These are phyloP conservation scores for Aptenodytes patagonicus DNA, from an alignment of 2,113 vertebrate species.

Conservation along the genomic window DNA sequence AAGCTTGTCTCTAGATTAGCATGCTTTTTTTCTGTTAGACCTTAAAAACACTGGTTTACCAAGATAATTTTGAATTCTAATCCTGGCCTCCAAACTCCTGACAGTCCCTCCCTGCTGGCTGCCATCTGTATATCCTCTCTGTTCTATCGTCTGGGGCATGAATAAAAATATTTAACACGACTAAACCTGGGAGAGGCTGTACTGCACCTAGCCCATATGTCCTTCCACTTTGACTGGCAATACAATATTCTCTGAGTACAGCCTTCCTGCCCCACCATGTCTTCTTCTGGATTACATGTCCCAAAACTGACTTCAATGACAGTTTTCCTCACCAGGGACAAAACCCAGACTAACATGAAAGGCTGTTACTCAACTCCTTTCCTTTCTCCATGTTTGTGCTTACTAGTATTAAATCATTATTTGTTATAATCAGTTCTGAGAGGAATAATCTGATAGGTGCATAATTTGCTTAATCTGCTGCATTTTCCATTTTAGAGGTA, in stretches of 20 bases:
- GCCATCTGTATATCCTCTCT: constrained; percentile 62
- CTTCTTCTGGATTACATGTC: not conserved
- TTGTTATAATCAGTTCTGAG: not conserved
- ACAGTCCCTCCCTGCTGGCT: constrained; percentile 60
- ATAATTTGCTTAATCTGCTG: not conserved
- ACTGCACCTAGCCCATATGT: not conserved
- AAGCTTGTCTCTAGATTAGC: not conserved
- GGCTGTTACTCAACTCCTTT: not conserved
- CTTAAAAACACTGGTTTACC: constrained; percentile 16
- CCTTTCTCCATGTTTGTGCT: not conserved
- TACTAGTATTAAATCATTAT: not conserved
- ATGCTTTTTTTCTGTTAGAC: not conserved
- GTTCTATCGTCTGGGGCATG: constrained; percentile 14
- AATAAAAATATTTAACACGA: constrained; percentile 15
- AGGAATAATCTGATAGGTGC: not conserved
- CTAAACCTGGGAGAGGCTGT: constrained; percentile 4
- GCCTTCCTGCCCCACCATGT: not conserved
- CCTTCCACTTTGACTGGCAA: not conserved
- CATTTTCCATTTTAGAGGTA: not conserved
- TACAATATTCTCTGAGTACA: not conserved
- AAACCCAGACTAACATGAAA: not conserved
- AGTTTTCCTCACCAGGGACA: not conserved
- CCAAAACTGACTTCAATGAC: not conserved
- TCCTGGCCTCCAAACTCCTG: constrained; percentile 49
- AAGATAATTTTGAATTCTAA: constrained; percentile 43